These are phyloP conservation scores for Noctilio leporinus DNA, from an alignment of 2,113 vertebrate species.

Conservation along the genomic window DNA sequence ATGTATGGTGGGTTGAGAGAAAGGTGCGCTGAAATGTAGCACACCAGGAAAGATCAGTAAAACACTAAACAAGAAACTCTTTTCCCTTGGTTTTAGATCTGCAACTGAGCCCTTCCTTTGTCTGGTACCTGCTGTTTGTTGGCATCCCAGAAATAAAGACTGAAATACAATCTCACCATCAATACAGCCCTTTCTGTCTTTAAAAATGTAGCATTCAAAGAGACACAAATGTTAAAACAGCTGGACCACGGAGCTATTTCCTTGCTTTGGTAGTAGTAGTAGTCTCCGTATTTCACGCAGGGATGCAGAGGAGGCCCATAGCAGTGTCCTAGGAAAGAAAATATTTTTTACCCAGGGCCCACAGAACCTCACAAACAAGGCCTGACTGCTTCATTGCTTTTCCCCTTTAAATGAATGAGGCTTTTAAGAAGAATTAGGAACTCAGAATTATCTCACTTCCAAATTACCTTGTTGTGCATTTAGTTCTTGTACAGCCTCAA, in stretches of 20 bases:
- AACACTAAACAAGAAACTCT: background rate
- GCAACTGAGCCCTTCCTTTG: background rate
- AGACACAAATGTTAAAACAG: background rate
- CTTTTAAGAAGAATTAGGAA: background rate
- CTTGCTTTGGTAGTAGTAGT: background rate
- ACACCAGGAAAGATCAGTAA: background rate
- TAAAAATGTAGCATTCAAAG: constrained; percentile 39
- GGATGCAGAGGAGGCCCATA: background rate
- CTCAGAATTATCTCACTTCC: background rate
- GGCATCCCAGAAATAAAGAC: background rate
- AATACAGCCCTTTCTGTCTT: background rate
- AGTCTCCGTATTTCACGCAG: background rate
- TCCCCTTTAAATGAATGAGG: background rate
- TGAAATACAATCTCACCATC: background rate
- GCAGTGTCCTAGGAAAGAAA: background rate
- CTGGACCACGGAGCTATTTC: background rate
- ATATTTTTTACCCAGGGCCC: background rate
- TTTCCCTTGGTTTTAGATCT: background rate
- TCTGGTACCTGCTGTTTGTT: background rate
- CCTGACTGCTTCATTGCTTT: background rate
- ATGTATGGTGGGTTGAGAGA: background rate
- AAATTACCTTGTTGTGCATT: background rate
- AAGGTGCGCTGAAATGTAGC: background rate
- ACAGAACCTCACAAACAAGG: background rate
- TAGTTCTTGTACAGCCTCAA: background rate